Base-by-base conservation (phyloP, 2,797 vertebrate species). In the Tiaroga cobitis region DNA sequence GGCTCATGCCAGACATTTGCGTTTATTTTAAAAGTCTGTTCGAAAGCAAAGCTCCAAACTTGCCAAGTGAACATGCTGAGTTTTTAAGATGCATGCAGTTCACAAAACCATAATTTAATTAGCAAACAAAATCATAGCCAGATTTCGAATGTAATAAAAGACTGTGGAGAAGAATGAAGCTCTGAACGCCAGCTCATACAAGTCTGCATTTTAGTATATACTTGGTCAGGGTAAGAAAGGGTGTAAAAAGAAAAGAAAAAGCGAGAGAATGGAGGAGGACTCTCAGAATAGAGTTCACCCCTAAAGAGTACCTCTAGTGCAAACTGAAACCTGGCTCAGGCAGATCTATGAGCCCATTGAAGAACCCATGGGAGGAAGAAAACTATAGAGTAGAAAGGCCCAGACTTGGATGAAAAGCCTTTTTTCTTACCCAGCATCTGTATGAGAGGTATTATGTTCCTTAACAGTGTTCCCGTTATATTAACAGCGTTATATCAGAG, bases 101-200 rank as follows among this genome's bases (percentile, higher is more conserved):
- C 84, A 82, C 89, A 83, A 84, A 87, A 65, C 88, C 72, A 92
- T 94, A 92, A 93, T 90, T 86, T 91, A 89, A 94, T 93, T 92
- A 90, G 86, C 81, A 79, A 90, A 89, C 43, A 63, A 84, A 84
- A 69, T 75, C 26, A 76, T 76, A 81, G 21, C 75, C 41, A 84
- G 37, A 41, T 54, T 80, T 81, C 3, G 19, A 72, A 11, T 63
- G 16, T n/a, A 61, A 61, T 72, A 82, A 68, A 83, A 75, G 18
- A 16, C 68, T 37, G 56, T 24, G 29, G 24, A 41, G 24, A n/a
- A 78, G 72, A 81, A 67, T 78, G 61, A 29, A 80, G 43, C 63
- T 21, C 72, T 82, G 65, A 74, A 87, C 3, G 7, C 56, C 46
- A 75, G 43, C 59, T 37, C n/a, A 65, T 76, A 74, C 51, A 6